Evolutionary conservation across 2,888 invertebrate genomes (phyloP), one percentile per base, ranked within the genome.

Genomic region (Macrosiphum euphorbiae): DNA sequence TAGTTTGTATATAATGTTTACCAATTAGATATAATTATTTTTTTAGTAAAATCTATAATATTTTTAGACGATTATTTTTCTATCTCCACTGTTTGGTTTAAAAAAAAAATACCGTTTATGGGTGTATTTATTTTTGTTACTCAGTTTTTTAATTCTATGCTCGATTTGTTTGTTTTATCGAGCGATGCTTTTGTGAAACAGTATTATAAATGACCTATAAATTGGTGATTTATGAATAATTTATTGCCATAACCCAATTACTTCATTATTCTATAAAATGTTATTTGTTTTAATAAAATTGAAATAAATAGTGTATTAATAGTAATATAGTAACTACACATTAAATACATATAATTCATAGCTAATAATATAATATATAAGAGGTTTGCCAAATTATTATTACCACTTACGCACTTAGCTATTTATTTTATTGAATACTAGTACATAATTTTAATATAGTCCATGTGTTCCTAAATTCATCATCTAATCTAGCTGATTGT

Each of bases 161-260:
- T 87, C 13, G 47, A 44, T 44, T 87, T 50, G 28, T 47, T 47
- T 50, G n/a, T 87, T 87, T 87, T 87, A 50, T 88, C 35, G 88
- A 87, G 47, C 50, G n/a, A 87, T 47, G 87, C 50, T 87, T n/a
- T 87, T 47, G 28, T 47, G 26, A 28, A 50, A 88, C 35, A 52
- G 20, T 52, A 55, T 50, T 88, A 88, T 52, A 35, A 55, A 35
- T 87, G 47, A 87, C 35, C 78, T 78, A 78, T 35, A 78, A 78
- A 78, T 78, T 78, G 35, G 8, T 35, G 0, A 35, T 67, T 35
- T n/a, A 67, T 35, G 67, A 67, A 67, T 78, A 78, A 78, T 78
- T 35, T 87, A 87, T 50, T 47, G 28, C 28, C 28, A 87, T 47
- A 87, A 28, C 87, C 78, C 20, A 35, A 78, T 78, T 78, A 78